Conservation (phyloP, 2,888 invertebrate genomes). For the Nomada goodeniana region DNA sequence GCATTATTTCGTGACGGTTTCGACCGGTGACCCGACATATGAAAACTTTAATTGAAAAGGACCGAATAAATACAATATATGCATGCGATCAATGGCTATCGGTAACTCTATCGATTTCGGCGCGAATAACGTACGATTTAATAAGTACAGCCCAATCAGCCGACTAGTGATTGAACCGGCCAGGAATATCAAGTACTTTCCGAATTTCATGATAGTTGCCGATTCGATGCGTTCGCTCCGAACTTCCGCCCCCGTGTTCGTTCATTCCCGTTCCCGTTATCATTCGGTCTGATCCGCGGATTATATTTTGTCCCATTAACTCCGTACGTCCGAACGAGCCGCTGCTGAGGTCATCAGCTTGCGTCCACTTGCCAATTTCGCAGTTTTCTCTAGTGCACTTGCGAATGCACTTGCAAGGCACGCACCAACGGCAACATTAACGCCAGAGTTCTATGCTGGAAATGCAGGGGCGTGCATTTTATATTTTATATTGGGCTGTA, state of each 20-base stretch:
- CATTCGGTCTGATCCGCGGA: conserved; percentile 55
- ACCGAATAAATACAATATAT: conserved; percentile 34
- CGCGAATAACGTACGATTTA: conserved; percentile 25
- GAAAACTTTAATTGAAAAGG: conserved; percentile 50
- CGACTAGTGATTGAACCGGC: conserved; percentile 36
- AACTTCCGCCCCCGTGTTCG: conserved; percentile 11
- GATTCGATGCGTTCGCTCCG: conserved; percentile 31
- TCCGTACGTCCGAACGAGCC: conserved; percentile 61
- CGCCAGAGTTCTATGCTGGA: neutral
- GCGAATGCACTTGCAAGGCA: neutral
- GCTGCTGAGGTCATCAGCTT: conserved; percentile 71
- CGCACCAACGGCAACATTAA: neutral
- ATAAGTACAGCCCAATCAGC: conserved; percentile 52
- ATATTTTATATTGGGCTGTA: too few species aligned
- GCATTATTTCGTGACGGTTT: neutral
- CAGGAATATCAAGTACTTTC: conserved; percentile 51
- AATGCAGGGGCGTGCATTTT: too few species aligned
- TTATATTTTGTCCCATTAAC: conserved; percentile 75
- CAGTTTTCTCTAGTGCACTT: conserved; percentile 76
- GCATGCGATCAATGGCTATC: neutral
- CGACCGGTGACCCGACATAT: neutral
- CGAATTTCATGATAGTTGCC: conserved; percentile 32
- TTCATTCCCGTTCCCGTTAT: conserved; percentile 16
- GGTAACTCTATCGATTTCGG: conserved; percentile 29
- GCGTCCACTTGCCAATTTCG: conserved; percentile 80